phyloP scores from a whole-genome alignment of 2,797 vertebrate species.

The Masticophis lateralis region DNA sequence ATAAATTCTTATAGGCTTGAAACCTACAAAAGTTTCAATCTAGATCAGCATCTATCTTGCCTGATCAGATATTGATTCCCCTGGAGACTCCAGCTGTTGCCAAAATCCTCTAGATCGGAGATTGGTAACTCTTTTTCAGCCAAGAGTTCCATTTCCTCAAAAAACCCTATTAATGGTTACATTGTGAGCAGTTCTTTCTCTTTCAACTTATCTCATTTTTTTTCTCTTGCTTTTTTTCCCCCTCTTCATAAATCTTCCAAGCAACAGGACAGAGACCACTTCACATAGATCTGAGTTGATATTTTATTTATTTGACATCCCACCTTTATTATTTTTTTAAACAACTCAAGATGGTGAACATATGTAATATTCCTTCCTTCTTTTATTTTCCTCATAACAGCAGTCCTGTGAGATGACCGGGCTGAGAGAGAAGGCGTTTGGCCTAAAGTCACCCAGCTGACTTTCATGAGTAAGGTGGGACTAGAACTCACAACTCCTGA shows the following conservation, averaged over 20 bases:
- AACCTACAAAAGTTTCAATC: background rate
- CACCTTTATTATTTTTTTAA: background rate
- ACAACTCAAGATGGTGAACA: background rate
- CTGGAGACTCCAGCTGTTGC: background rate
- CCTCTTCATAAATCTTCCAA: background rate
- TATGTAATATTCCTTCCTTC: no score
- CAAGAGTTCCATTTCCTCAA: background rate
- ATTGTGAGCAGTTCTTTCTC: background rate
- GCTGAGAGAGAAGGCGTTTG: background rate
- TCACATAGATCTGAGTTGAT: background rate
- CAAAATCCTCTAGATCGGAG: background rate
- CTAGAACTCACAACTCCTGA: background rate
- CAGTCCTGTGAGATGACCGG: background rate
- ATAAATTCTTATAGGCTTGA: background rate
- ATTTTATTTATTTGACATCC: background rate
- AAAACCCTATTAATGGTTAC: background rate
- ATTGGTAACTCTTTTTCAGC: background rate
- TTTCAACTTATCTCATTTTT: background rate
- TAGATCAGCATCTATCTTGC: background rate
- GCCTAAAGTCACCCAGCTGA: background rate
- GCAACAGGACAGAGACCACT: background rate
- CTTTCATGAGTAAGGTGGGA: background rate
- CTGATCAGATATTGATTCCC: background rate
- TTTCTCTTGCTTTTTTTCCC: background rate
- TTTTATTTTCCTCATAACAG: background rate